Conservation (phyloP, 1,140 invertebrate species). For the Neodiprion virginianus region DNA sequence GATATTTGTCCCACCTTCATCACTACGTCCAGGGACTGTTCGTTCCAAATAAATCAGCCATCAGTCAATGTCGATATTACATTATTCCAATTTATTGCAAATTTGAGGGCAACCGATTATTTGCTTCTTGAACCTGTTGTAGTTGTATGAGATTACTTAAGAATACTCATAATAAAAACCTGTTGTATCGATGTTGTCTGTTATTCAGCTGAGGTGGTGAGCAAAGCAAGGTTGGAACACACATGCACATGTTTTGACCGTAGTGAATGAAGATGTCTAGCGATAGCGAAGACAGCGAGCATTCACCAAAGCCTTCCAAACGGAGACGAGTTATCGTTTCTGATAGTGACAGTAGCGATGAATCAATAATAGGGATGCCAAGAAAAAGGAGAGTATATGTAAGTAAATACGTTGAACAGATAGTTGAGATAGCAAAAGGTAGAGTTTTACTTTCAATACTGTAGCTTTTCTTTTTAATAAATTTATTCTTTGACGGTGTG, state of each 20-base stretch:
- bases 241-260: background rate
- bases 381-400: slow-evolving; percentile 43
- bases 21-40: too few species aligned
- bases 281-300: slow-evolving; percentile 38
- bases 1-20: too few species aligned
- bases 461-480: background rate
- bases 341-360: slow-evolving; percentile 53
- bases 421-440: background rate
- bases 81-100: too few species aligned
- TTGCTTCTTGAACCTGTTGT: background rate
- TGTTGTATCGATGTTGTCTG: background rate
- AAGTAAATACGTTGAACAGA: slow-evolving; percentile 25
- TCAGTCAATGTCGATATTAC: too few species aligned
- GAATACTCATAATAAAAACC: background rate
- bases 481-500: slow-evolving; percentile 12
- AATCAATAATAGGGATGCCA: slow-evolving; percentile 41
- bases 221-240: background rate
- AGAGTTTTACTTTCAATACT: background rate
- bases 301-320: slow-evolving; percentile 32
- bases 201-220: background rate
- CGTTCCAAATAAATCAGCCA: too few species aligned
- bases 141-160: background rate
- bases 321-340: slow-evolving; percentile 39
- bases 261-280: slow-evolving; percentile 48
- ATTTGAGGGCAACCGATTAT: too few species aligned